Evolutionary conservation across 1,140 invertebrate genomes (phyloP).

Genomic region (Tetragnatha versicolor): DNA sequence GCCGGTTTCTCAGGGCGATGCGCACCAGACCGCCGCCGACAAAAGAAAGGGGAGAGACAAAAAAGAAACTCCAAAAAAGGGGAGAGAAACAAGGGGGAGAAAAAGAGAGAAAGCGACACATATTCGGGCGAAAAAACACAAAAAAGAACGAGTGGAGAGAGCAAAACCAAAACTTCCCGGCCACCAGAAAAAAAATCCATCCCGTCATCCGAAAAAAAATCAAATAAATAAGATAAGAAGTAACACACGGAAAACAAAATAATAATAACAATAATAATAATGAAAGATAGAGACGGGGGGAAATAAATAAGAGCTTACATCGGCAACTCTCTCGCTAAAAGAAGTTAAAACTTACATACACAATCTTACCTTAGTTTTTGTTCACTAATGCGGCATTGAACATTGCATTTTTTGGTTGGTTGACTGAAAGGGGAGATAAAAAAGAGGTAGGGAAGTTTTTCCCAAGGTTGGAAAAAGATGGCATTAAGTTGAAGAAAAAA

Average conservation of each 20-base stretch:
- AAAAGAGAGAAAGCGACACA: constrained; percentile 48
- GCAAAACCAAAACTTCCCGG: constrained; percentile 23
- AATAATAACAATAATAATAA: too few relatives aligned
- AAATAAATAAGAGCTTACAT: constrained; percentile 43
- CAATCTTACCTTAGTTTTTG: constrained; percentile 53
- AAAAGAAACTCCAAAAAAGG: constrained; percentile 22
- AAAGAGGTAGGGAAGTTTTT: constrained; percentile 20
- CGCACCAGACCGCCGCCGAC: constrained; percentile 19
- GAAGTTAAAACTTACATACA: constrained; percentile 43
- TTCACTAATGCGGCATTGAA: constrained; percentile 45
- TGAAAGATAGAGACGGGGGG: constrained; percentile 27
- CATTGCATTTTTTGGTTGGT: constrained; percentile 48
- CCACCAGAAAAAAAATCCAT: constrained; percentile 5
- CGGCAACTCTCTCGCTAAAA: constrained; percentile 21
- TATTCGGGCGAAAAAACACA: background rate
- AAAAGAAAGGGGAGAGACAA: constrained; percentile 31
- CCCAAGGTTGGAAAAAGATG: constrained; percentile 41
- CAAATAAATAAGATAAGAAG: constrained; percentile 48
- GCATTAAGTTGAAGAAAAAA: constrained; percentile 35
- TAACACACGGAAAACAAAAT: constrained; percentile 43
- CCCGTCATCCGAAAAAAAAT: constrained; percentile 18
- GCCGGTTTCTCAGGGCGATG: constrained; percentile 41
- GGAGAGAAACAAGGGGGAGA: constrained; percentile 34
- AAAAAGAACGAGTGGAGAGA: background rate
- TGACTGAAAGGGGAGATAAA: constrained; percentile 34